Conservation (phyloP, 2,113 vertebrate species). For the Eptesicus fuscus region DNA sequence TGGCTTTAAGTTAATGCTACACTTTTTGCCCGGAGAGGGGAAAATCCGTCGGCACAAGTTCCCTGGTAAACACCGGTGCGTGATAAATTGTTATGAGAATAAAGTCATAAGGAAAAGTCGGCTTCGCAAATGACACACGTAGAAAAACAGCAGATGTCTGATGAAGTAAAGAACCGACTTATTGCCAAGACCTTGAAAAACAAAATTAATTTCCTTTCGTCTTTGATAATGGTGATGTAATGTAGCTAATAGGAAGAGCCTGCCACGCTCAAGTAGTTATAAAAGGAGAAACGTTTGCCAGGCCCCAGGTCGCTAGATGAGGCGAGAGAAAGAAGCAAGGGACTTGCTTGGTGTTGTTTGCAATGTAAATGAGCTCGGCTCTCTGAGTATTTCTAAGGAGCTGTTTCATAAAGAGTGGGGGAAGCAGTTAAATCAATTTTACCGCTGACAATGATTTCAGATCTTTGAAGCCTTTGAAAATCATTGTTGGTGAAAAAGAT, state of each 20-base stretch:
- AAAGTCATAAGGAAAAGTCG: slow-evolving; percentile 84
- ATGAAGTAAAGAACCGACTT: slow-evolving; percentile 83
- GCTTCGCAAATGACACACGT: slow-evolving; percentile 83
- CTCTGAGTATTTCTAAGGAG: not conserved
- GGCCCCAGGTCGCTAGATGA: slow-evolving; percentile 72
- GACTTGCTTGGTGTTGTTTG: not conserved
- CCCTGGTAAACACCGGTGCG: slow-evolving; percentile 73
- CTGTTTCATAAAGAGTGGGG: not conserved
- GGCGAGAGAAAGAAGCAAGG: slow-evolving; percentile 45
- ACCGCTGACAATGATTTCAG: not conserved
- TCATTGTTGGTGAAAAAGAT: not conserved
- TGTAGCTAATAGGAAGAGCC: slow-evolving; percentile 84
- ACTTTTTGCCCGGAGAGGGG: slow-evolving; percentile 75
- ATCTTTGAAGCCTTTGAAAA: slow-evolving; percentile 32
- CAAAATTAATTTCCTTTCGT: slow-evolving; percentile 89
- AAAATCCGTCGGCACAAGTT: slow-evolving; percentile 66
- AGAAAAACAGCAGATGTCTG: slow-evolving; percentile 89
- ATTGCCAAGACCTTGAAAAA: slow-evolving; percentile 87
- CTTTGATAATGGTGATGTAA: slow-evolving; percentile 90
- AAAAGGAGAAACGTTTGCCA: slow-evolving; percentile 82
- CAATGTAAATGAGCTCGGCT: not conserved
- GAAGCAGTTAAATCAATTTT: not conserved
- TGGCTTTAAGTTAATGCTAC: slow-evolving; percentile 77
- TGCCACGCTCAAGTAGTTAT: slow-evolving; percentile 82
- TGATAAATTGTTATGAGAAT: slow-evolving; percentile 82